phyloP scores from a whole-genome alignment of 1,140 invertebrate genomes.

The Drosophila pruinosa region DNA sequence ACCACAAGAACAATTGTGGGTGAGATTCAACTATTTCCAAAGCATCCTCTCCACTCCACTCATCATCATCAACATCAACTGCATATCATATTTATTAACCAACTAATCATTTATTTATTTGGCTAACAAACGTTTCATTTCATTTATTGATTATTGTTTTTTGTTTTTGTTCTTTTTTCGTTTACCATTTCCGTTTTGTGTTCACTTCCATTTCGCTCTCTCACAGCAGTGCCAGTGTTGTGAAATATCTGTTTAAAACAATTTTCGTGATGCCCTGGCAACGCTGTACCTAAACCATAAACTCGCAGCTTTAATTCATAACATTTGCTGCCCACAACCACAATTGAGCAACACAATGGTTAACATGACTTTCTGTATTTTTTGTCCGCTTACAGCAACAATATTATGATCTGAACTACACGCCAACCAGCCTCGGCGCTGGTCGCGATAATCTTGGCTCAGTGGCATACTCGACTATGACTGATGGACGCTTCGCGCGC shows the following conservation, averaged over 20 bases:
- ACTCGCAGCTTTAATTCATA: slow-evolving; percentile 22
- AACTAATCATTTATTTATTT: background rate
- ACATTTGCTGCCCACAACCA: background rate
- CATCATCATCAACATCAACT: slow-evolving; percentile 14
- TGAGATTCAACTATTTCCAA: slow-evolving; percentile 40
- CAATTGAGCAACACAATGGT: background rate
- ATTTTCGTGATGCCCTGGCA: slow-evolving; percentile 27
- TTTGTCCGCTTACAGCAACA: slow-evolving; percentile 67
- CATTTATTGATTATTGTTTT: background rate
- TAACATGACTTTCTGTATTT: background rate
- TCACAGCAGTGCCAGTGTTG: slow-evolving; percentile 11
- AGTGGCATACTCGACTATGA: slow-evolving; percentile 89
- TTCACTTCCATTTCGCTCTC: background rate
- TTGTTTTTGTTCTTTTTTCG: background rate
- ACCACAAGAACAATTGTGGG: background rate
- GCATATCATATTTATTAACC: background rate
- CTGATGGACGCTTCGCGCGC: slow-evolving; percentile 89
- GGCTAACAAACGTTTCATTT: background rate
- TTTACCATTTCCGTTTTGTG: too few species aligned
- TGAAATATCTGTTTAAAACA: background rate
- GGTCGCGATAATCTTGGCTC: slow-evolving; percentile 87
- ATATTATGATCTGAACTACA: slow-evolving; percentile 88
- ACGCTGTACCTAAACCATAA: slow-evolving; percentile 33
- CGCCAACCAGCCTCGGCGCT: slow-evolving; percentile 85
- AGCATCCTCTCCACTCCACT: slow-evolving; percentile 50